phyloP scores from a whole-genome alignment of 2,113 vertebrate species.

The Turnix velox region DNA sequence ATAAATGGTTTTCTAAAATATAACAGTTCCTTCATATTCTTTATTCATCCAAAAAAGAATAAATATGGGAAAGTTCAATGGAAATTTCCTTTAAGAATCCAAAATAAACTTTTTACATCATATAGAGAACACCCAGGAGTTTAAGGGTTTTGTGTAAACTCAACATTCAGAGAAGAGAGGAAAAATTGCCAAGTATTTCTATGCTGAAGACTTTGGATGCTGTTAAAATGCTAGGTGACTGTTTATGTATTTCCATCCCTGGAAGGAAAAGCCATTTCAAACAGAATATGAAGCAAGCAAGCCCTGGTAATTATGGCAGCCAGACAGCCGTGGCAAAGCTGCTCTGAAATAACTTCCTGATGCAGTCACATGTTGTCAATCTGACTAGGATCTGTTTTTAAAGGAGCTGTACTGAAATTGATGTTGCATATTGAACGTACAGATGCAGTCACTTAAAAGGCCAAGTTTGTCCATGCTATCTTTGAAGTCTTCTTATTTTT shows the following conservation, averaged over 20 bases:
- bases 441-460: neutral
- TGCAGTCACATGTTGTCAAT: neutral
- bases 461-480: neutral
- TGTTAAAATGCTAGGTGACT: constrained; percentile 3
- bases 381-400: neutral
- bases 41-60: constrained; percentile 37
- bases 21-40: constrained; percentile 13
- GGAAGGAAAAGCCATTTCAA: constrained; percentile 37
- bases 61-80: constrained; percentile 60
- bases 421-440: neutral
- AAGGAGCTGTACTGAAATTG: neutral
- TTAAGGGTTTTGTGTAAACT: constrained; percentile 52
- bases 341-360: neutral
- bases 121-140: constrained; percentile 51
- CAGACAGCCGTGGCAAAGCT: neutral
- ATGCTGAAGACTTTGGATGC: neutral
- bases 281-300: neutral
- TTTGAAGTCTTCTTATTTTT: neutral
- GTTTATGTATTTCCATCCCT: constrained; percentile 29
- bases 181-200: constrained; percentile 28
- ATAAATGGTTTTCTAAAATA: constrained; percentile 1
- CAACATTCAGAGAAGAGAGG: constrained; percentile 7
- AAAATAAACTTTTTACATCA: constrained; percentile 56
- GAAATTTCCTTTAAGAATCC: constrained; percentile 60
- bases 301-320: neutral